phyloP scores from a whole-genome alignment of 2,888 invertebrate species.

The Itoplectis maculator region DNA sequence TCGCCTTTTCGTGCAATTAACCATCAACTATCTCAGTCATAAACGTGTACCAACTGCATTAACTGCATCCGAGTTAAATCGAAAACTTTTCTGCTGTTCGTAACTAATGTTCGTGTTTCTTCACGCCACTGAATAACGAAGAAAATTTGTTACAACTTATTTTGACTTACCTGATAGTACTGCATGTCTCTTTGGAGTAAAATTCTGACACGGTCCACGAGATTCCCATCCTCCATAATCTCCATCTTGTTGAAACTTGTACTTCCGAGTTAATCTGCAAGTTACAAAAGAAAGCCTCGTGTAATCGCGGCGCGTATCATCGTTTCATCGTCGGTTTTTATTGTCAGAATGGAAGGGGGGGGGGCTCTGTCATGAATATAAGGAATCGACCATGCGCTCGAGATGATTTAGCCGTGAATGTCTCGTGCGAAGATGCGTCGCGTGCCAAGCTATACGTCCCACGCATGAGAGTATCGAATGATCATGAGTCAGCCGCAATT shows the following conservation, averaged over 20 bases:
- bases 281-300: slow-evolving; percentile 22
- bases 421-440: background rate
- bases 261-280: background rate
- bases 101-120: too few species aligned
- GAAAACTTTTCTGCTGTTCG: too few species aligned
- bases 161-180: slow-evolving; percentile 89
- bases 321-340: slow-evolving; percentile 6
- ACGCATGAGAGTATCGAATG: background rate
- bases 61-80: too few species aligned
- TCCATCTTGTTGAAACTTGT: slow-evolving; percentile 87
- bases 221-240: slow-evolving; percentile 95
- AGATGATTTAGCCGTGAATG: background rate
- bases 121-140: background rate
- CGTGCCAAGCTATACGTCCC: background rate
- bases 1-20: too few species aligned
- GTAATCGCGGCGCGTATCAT: too few species aligned
- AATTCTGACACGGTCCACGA: slow-evolving; percentile 94
- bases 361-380: background rate
- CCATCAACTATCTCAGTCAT: too few species aligned
- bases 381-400: background rate
- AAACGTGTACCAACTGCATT: too few species aligned
- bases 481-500: slow-evolving; percentile 4
- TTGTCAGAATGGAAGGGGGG: background rate
- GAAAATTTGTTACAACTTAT: background rate
- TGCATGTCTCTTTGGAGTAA: slow-evolving; percentile 92